Evolutionary conservation across 2,113 vertebrate genomes (phyloP).

Genomic region (Podarcis raffonei): DNA sequence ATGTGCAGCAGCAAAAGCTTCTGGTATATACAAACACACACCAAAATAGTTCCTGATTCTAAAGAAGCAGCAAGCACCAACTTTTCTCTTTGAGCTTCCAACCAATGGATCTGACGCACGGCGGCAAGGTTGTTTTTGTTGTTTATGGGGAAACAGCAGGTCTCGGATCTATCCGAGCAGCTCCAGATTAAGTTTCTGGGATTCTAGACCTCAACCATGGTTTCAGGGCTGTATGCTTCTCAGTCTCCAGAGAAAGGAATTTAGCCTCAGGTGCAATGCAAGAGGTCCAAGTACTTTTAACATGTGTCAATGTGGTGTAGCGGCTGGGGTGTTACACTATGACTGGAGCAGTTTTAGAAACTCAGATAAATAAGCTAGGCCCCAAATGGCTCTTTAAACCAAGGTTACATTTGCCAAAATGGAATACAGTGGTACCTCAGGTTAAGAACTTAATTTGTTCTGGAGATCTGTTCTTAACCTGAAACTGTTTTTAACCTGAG

Average conservation of each 20-base stretch:
- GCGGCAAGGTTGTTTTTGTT: not conserved
- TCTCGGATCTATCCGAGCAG: not conserved
- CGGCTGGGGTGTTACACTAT: not conserved
- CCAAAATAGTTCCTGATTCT: not conserved
- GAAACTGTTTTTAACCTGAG: no score
- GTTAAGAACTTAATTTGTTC: no score
- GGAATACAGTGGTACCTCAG: no score
- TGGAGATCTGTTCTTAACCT: no score
- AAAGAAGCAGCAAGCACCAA: slow-evolving; percentile 3
- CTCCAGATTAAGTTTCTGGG: not conserved
- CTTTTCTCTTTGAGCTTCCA: not conserved
- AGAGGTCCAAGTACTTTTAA: not conserved
- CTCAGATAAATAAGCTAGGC: no score
- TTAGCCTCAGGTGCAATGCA: not conserved
- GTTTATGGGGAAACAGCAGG: no score
- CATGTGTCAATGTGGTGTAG: not conserved
- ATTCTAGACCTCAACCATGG: not conserved
- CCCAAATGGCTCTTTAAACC: no score
- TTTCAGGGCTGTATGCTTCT: not conserved
- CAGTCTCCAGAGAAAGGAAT: not conserved
- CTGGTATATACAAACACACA: not conserved
- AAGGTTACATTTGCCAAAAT: no score
- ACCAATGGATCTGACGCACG: not conserved
- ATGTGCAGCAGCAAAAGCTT: slow-evolving; percentile 30
- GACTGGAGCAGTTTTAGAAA: not conserved